Evolutionary conservation across 2,888 invertebrate species (phyloP), one percentile per base, ranked within the genome.

Genomic region (Melanchra persicariae): DNA sequence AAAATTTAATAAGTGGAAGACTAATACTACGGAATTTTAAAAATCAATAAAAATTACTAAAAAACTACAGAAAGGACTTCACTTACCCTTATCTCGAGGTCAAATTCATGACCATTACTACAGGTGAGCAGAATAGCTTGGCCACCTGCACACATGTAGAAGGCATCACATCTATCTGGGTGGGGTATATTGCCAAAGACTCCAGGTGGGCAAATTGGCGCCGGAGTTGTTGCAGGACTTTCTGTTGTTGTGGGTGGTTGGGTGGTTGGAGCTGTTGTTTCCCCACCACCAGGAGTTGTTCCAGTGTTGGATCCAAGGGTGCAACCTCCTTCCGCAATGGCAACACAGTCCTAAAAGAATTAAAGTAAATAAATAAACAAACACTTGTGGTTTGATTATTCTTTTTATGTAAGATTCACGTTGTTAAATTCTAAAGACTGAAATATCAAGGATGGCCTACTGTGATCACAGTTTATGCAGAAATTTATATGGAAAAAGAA

Each of bases 81-180:
- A 45, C 60, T 51, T 43, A 72, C 72, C 34, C 47, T 61, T 1
- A 55, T 5, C 0, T 51, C 64, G 7, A 81, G 74, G 72, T 89
- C 83, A 34, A 84, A 91, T 73, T 91, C 91, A 47, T 76, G 78
- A 43, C 88, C 88, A 0, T 79, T 81, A 8, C 79, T 74, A 52
- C 89, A 89, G 8, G 52, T 81, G 3, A 88, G 68, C 1, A 72
- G 78, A 12, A 90, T 75, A 0, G 87, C 68, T 9, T 67, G 59
- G 0, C 87, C 87, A 0, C 72, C 85, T 0, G 83, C 54, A 54
- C 91, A 91, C 63, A 90, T 65, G 37, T 87, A 91, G 70, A 85
- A 91, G 0, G 74, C 71, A 49, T 85, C 62, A 68, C 91, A 91
- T 15, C 77, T 69, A 0, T 79, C 69, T 0, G 90, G 89, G 47